Evolutionary conservation across 1,140 invertebrate genomes (phyloP), one percentile per base, ranked within the genome.

Genomic region (Hermetia illucens): DNA sequence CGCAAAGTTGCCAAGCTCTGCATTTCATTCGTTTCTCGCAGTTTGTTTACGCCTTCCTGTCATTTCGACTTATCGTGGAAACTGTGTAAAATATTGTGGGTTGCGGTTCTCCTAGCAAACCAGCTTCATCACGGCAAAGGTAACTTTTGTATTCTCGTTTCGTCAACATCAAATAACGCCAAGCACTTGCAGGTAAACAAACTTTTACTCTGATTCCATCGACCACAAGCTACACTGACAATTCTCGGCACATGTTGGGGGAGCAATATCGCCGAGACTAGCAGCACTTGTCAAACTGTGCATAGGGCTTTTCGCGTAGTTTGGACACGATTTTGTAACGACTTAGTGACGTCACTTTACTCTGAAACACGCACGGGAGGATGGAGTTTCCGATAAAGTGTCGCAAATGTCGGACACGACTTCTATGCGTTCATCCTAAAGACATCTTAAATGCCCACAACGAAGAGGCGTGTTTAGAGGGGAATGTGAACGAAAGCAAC

Each of bases 381-480:
- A 3, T 12, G 10, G 17, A 10, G 13, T 5, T 30, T n/a, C 33
- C 40, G 38, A 39, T 51, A 36, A 47, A 38, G 21, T 52, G 48
- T 34, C 44, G 42, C 40, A 48, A 42, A 38, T 52, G 50, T 38
- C 29, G 48, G 34, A 48, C 43, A 33, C 2, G 9, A 4, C 35
- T 42, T 16, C 40, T 41, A 17, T 29, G 25, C 25, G 21, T 20
- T 38, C 34, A 29, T n/a, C 35, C 21, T 34, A 41, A 34, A 16
- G 12, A 16, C 12, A 31, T 51, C 13, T 27, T 49, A 34, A 49
- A 46, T 34, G 44, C 45, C 12, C 50, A 51, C 37, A 39, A 34
- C 22, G 10, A 9, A 0, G 19, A 38, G 16, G 15, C 33, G 21
- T 38, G 5, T 17, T 8, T 4, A 9, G 12, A 19, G 29, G 25